A percentile compares a stretch with the other conserved stretches of the same genome.
These are phyloP conservation scores for Melanargia galathea DNA, from an alignment of 2,888 invertebrate species.

Conservation along the genomic window DNA sequence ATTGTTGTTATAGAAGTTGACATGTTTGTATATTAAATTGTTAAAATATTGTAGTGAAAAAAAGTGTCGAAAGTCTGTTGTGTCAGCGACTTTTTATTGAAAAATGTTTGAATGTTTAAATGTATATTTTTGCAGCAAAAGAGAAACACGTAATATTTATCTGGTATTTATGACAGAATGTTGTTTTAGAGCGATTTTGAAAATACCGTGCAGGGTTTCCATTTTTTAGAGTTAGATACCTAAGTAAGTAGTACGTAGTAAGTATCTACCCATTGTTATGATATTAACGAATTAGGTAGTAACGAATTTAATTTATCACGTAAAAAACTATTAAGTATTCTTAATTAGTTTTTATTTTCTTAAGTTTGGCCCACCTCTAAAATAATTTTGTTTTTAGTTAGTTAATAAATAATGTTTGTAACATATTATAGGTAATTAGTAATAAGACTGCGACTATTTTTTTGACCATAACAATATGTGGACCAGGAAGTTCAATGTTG, in stretches of 20 bases:
- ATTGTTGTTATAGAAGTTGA: conserved; percentile 4
- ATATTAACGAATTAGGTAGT: not conserved
- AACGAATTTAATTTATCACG: not conserved
- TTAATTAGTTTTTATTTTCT: not conserved
- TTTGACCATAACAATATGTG: not conserved
- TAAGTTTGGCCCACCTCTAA: conserved; percentile 36
- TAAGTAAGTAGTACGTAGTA: not conserved
- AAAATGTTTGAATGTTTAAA: not conserved
- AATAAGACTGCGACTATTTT: conserved; percentile 18
- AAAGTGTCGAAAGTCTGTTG: not conserved
- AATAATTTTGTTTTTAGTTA: conserved; percentile 12
- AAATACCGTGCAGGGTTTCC: conserved; percentile 21
- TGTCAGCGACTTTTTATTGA: not conserved
- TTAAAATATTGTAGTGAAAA: not conserved
- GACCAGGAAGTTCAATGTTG: conserved; percentile 23
- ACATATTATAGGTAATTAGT: conserved; percentile 18
- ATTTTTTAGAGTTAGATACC: not conserved
- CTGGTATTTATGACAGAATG: not conserved
- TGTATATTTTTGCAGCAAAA: conserved; percentile 2
- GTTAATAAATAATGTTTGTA: conserved; percentile 1
- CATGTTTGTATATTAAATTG: not conserved
- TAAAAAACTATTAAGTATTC: not conserved
- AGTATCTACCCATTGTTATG: not conserved
- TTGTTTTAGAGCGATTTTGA: not conserved
- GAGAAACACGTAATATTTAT: not conserved